These are phyloP conservation scores for Leptodactylus fallax DNA, from an alignment of 2,797 vertebrate species.

Conservation along the genomic window DNA sequence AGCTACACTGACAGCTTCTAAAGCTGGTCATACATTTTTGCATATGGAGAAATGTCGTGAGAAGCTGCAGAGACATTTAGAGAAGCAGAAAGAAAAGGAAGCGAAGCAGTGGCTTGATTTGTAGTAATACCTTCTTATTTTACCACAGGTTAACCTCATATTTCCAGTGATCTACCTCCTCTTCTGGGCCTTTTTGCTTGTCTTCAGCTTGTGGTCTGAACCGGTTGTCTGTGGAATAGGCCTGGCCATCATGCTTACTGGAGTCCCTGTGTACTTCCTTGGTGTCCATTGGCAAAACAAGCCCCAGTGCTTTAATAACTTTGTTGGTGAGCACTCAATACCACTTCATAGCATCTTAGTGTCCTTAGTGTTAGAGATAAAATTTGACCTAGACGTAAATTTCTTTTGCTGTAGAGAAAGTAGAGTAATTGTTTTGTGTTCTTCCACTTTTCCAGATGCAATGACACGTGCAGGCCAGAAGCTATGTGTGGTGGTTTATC, in stretches of 20 bases:
- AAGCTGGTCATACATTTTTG: too few relatives aligned
- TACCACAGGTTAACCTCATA: constrained; percentile 83
- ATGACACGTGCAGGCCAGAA: constrained; percentile 87
- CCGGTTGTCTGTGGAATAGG: constrained; percentile 91
- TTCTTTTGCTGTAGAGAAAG: not conserved
- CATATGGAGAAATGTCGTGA: not conserved
- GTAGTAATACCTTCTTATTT: constrained; percentile 22
- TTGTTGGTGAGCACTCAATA: constrained; percentile 80
- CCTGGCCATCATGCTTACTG: constrained; percentile 92
- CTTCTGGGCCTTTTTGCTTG: constrained; percentile 93
- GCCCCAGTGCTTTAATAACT: constrained; percentile 82
- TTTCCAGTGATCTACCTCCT: constrained; percentile 91
- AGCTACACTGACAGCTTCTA: not conserved
- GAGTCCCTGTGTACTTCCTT: constrained; percentile 91
- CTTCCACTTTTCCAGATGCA: constrained; percentile 74
- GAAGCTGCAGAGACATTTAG: not conserved
- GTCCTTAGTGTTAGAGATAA: not conserved
- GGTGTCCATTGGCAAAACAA: constrained; percentile 92
- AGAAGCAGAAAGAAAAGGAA: constrained; percentile 18
- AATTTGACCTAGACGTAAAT: not conserved
- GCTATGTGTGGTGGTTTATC: constrained; percentile 91
- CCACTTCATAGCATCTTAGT: not conserved
- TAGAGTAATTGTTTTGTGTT: not conserved
- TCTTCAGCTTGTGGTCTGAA: constrained; percentile 93
- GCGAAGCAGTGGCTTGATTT: constrained; percentile 10